Evolutionary conservation across 2,797 vertebrate species (phyloP).

Genomic region (Characodon lateralis): DNA sequence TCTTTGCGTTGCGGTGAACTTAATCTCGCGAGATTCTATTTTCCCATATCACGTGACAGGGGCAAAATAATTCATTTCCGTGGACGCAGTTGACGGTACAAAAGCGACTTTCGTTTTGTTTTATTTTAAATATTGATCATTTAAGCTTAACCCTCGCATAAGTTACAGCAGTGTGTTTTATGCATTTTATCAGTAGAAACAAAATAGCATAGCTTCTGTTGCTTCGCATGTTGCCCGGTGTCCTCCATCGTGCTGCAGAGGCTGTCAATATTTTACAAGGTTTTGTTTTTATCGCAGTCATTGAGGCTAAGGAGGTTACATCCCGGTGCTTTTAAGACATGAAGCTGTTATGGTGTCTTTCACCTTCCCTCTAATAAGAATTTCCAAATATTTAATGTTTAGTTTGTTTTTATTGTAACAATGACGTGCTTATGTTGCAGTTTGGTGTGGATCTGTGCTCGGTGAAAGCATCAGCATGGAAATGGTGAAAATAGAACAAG

Average conservation of each 20-base stretch:
- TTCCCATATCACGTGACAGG: constrained; percentile 57
- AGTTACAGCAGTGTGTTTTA: no score
- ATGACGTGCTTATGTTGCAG: constrained; percentile 24
- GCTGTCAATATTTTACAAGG: not conserved
- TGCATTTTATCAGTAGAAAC: not conserved
- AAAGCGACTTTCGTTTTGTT: constrained; percentile 17
- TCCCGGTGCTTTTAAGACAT: not conserved
- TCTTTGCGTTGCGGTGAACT: not conserved
- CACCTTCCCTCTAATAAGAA: no score
- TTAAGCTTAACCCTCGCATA: not conserved
- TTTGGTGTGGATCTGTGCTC: constrained; percentile 8
- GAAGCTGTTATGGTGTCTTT: not conserved
- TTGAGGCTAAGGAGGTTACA: not conserved
- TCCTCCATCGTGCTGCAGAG: not conserved
- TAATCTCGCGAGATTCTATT: constrained; percentile 54
- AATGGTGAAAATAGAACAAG: constrained; percentile 68
- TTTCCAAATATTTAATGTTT: not conserved
- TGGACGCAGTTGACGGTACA: constrained; percentile 56
- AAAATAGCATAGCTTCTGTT: not conserved
- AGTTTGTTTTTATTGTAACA: not conserved
- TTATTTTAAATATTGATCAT: not conserved
- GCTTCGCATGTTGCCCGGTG: constrained; percentile 10
- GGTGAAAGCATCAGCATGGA: constrained; percentile 54
- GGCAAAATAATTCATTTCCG: constrained; percentile 20
- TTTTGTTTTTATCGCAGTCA: not conserved